A percentile compares a stretch with the other conserved stretches of the same genome.
Evolutionary conservation across 2,888 invertebrate genomes (phyloP).

Genomic region (Aphodius sticticus): DNA sequence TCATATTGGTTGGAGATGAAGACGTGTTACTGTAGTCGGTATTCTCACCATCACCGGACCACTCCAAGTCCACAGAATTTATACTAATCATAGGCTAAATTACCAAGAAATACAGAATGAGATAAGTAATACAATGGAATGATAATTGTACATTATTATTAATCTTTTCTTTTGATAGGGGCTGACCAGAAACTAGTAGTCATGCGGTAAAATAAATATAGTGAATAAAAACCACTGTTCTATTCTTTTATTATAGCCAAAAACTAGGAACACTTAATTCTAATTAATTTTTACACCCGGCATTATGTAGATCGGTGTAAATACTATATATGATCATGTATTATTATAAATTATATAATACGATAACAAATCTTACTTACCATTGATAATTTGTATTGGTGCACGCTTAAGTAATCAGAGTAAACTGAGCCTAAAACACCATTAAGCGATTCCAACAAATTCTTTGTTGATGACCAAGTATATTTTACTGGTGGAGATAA

Average conservation of each 20-base stretch:
- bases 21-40: slow-evolving; percentile 55
- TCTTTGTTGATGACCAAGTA: not conserved
- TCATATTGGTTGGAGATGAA: slow-evolving; percentile 50
- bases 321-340: too few relatives aligned
- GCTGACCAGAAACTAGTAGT: too few relatives aligned
- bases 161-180: too few relatives aligned
- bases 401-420: slow-evolving; percentile 12
- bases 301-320: too few relatives aligned
- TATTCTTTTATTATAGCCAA: too few relatives aligned
- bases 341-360: too few relatives aligned
- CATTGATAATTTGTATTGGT: slow-evolving; percentile 19
- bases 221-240: too few relatives aligned
- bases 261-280: slow-evolving; percentile 8
- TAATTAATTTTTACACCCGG: slow-evolving; percentile 17
- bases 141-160: not conserved
- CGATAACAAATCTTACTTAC: too few relatives aligned
- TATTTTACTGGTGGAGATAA: slow-evolving; percentile 17
- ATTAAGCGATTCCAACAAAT: not conserved
- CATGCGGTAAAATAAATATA: too few relatives aligned
- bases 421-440: slow-evolving; percentile 9
- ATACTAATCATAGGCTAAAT: slow-evolving; percentile 52
- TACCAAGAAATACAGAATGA: slow-evolving; percentile 11
- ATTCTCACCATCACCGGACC: slow-evolving; percentile 57
- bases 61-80: slow-evolving; percentile 53
- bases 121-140: slow-evolving; percentile 20